Evolutionary conservation across 2,888 invertebrate genomes (phyloP).

Genomic region (Galerucella calmariensis): DNA sequence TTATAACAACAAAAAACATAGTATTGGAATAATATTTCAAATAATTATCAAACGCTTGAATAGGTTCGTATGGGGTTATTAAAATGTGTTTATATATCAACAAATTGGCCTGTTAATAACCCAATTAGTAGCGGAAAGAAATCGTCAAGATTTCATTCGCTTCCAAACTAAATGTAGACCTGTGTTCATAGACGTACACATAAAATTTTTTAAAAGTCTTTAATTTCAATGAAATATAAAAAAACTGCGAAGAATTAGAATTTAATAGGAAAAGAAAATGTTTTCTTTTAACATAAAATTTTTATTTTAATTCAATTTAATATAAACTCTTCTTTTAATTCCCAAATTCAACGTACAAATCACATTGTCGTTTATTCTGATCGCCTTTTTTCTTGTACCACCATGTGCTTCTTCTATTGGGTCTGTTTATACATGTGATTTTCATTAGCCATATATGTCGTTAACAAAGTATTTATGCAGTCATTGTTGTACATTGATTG

Average conservation of each 20-base stretch:
- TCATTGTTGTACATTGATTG: constrained; percentile 10
- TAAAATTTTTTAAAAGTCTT: neutral
- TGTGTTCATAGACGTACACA: neutral
- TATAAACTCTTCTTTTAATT: too few relatives aligned
- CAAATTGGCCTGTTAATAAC: neutral
- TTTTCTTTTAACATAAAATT: too few relatives aligned
- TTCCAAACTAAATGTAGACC: neutral
- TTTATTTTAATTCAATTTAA: too few relatives aligned
- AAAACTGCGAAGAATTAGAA: too few relatives aligned
- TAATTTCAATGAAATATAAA: too few relatives aligned
- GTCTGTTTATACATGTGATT: constrained; percentile 15
- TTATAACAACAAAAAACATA: too few relatives aligned
- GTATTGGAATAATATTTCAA: neutral
- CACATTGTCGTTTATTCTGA: neutral
- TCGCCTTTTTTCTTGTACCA: neutral
- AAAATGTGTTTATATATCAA: neutral
- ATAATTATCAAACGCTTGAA: neutral
- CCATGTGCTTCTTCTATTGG: constrained; percentile 9
- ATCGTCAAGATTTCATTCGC: constrained; percentile 10
- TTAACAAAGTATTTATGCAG: constrained; percentile 7
- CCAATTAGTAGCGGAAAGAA: constrained; percentile 10
- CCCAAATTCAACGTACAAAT: too few relatives aligned
- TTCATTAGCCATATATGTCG: neutral
- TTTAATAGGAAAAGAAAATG: too few relatives aligned
- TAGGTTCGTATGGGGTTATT: neutral